Conservation (phyloP, 2,797 vertebrate genomes). For the Labroides dimidiatus region DNA sequence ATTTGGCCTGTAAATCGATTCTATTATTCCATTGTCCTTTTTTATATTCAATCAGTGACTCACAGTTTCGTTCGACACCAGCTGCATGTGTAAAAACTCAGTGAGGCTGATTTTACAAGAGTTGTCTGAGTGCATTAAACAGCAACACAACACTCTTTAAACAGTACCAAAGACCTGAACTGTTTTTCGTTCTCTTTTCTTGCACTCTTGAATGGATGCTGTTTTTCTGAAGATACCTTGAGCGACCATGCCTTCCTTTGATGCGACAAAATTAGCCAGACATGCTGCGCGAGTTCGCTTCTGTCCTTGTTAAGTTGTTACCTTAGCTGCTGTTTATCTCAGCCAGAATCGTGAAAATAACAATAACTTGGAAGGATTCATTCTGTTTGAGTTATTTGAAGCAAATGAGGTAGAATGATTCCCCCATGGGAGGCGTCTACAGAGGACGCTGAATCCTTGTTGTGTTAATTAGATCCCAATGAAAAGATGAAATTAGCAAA, state of each 20-base stretch:
- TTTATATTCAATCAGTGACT: background rate
- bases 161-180: background rate
- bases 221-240: background rate
- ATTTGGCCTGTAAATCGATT: slow-evolving; percentile 10
- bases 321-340: slow-evolving; percentile 26
- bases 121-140: background rate
- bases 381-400: slow-evolving; percentile 53
- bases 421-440: slow-evolving; percentile 52
- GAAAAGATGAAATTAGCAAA: slow-evolving; percentile 64
- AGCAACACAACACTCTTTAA: background rate
- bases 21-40: background rate
- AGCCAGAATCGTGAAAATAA: slow-evolving; percentile 17
- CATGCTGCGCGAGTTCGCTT: background rate
- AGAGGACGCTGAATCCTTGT: slow-evolving; percentile 64
- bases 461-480: slow-evolving; percentile 72
- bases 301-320: slow-evolving; percentile 19
- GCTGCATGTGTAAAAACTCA: background rate
- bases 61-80: background rate
- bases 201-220: background rate
- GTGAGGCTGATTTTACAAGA: background rate
- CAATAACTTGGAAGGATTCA: slow-evolving; percentile 27
- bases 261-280: slow-evolving; percentile 2
- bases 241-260: background rate
- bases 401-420: slow-evolving; percentile 62
- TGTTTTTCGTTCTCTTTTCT: background rate